A percentile compares a stretch with the other conserved stretches of the same genome.
These are phyloP conservation scores for Antedon mediterranea DNA, from an alignment of 53 echinoderm and acorn worm genomes.

Conservation along the genomic window DNA sequence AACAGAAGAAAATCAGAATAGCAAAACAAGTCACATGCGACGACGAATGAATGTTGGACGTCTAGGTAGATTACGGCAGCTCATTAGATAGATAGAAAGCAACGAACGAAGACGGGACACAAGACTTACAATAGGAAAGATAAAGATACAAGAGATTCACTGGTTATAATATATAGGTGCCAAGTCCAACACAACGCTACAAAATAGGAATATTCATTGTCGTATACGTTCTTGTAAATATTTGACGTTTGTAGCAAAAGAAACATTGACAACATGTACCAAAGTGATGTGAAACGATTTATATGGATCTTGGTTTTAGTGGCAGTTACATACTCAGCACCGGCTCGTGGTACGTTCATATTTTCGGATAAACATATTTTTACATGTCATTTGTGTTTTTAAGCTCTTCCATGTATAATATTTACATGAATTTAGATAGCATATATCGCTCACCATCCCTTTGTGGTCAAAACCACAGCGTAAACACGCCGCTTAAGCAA, in stretches of 20 bases:
- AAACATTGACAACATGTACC: neutral
- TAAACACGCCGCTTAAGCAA: no score
- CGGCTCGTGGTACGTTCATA: neutral
- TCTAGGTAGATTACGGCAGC: neutral
- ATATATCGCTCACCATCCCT: no score
- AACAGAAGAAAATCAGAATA: neutral
- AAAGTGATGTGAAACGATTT: neutral
- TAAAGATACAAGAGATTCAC: no score
- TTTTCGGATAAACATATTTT: no score
- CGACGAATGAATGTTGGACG: neutral
- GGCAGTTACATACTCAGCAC: neutral
- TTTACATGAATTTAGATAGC: no score
- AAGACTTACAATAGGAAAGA: no score
- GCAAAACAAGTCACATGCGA: neutral
- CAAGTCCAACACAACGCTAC: neutral
- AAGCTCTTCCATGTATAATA: no score
- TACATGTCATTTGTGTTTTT: neutral
- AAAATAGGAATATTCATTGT: neutral
- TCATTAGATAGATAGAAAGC: neutral
- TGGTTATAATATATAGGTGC: neutral
- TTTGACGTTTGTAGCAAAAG: neutral
- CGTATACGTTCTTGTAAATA: neutral
- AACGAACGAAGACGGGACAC: neutral
- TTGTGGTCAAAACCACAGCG: no score
- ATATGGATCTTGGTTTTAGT: neutral